Evolutionary conservation across 2,113 vertebrate genomes (phyloP).

Genomic region (Malaclemys terrapin): DNA sequence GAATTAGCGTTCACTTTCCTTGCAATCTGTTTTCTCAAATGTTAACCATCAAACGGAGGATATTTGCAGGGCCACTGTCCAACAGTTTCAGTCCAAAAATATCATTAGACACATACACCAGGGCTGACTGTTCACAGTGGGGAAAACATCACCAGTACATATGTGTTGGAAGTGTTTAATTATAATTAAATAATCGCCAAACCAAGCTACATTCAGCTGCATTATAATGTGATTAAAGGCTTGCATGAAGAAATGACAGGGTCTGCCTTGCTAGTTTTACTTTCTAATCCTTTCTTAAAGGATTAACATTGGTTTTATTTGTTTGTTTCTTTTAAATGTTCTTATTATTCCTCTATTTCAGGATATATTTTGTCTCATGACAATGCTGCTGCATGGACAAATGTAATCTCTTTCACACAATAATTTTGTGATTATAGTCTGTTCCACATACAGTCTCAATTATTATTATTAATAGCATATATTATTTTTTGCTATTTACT

Average conservation of each 20-base stretch:
- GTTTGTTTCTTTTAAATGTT: background rate
- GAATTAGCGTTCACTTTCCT: background rate
- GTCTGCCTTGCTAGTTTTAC: conserved; percentile 64
- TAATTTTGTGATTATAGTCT: background rate
- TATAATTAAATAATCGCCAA: conserved; percentile 60
- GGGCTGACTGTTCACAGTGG: background rate
- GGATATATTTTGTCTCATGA: conserved; percentile 22
- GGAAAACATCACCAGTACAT: conserved; percentile 33
- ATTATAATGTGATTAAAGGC: conserved; percentile 72
- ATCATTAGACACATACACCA: conserved; percentile 21
- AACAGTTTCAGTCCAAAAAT: background rate
- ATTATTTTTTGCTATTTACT: background rate
- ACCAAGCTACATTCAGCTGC: conserved; percentile 29
- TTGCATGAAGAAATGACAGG: conserved; percentile 55
- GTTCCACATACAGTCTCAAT: background rate
- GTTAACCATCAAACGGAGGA: background rate
- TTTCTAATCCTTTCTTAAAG: conserved; percentile 70
- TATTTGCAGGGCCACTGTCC: background rate
- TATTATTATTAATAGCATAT: background rate
- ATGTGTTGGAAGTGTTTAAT: conserved; percentile 54
- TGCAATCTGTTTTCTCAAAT: background rate
- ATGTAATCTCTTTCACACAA: background rate
- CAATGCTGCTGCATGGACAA: background rate
- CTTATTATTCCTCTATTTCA: conserved; percentile 45
- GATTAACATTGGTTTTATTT: conserved; percentile 52